Evolutionary conservation across 2,888 invertebrate species (phyloP), one percentile per base, ranked within the genome.

Genomic region (Drosophila neonasuta): DNA sequence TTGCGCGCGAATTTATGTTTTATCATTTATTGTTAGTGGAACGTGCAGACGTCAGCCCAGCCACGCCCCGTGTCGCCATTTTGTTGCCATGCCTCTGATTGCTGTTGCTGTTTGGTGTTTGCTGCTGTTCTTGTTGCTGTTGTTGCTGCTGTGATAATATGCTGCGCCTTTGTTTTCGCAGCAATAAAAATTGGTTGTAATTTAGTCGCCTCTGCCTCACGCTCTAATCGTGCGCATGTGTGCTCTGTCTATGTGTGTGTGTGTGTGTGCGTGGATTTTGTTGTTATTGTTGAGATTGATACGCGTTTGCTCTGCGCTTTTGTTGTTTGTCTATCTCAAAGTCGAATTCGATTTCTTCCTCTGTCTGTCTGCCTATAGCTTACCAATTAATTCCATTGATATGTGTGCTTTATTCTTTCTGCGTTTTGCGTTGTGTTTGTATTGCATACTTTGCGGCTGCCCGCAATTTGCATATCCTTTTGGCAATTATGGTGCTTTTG

Each of bases 21-120:
- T 87, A 86, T 86, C 87, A 86, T 86, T 86, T 86, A 86, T 87
- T 86, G 87, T 85, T 77, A 78, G 80, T 77, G 73, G 64, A 86
- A 86, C 87, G 86, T 86, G 86, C 78, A 80, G 71, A 67, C 71
- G 74, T 72, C 77, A 71, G 71, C 61, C 56, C 52, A 68, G 62
- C 77, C 68, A 71, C 74, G 70, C 75, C 77, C 48, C 71, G 60
- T 66, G 72, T 55, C 48, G 71, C 75, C 71, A 74, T 74, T 74
- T 74, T 74, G 75, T 74, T 74, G 69, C 65, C 60, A 70, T 56
- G 61, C 51, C 58, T 58, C 41, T 65, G 60, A 71, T 70, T 62
- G 72, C 63, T 24, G 36, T 50, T 60, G 36, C 13, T 32, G 29
- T n/a, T 24, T 24, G 24, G 24, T 6, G 24, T 24, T 24, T 63